Evolutionary conservation across 2,797 vertebrate species (phyloP).

Genomic region (Dallia pectoralis): DNA sequence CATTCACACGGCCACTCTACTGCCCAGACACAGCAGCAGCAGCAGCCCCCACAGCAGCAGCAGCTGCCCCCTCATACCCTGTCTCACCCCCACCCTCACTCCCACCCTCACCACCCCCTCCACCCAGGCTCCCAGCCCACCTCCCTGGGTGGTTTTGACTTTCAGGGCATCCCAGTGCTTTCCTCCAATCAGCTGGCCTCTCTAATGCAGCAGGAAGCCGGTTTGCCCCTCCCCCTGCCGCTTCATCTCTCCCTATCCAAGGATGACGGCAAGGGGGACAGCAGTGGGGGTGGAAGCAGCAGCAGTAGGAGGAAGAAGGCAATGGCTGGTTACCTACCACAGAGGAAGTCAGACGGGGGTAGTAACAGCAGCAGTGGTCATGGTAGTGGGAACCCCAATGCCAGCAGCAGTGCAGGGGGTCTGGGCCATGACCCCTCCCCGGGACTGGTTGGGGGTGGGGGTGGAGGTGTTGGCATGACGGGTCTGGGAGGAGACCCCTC

Average conservation of each 20-base stretch:
- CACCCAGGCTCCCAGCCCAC: constrained; percentile 77
- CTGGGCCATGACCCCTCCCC: constrained; percentile 73
- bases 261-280: constrained; percentile 79
- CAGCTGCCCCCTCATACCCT: constrained; percentile 77
- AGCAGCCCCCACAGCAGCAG: constrained; percentile 73
- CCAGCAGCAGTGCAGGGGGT: constrained; percentile 66
- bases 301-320: constrained; percentile 79
- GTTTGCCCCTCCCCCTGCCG: constrained; percentile 78
- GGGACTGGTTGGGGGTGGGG: constrained; percentile 73
- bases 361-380: constrained; percentile 65
- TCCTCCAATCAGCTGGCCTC: constrained; percentile 83
- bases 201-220: constrained; percentile 81
- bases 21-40: constrained; percentile 70
- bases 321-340: constrained; percentile 82
- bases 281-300: constrained; percentile 63
- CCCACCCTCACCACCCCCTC: constrained; percentile 79
- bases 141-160: constrained; percentile 79
- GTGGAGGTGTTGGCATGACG: constrained; percentile 72
- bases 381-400: constrained; percentile 69
- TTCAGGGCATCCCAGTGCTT: constrained; percentile 83
- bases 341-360: constrained; percentile 75
- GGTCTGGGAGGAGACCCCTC: constrained; percentile 75
- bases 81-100: constrained; percentile 77
- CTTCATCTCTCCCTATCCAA: constrained; percentile 81
- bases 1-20: constrained; percentile 76